Base-by-base conservation (phyloP, 1,140 invertebrate genomes). In the Andricus grossulariae region DNA sequence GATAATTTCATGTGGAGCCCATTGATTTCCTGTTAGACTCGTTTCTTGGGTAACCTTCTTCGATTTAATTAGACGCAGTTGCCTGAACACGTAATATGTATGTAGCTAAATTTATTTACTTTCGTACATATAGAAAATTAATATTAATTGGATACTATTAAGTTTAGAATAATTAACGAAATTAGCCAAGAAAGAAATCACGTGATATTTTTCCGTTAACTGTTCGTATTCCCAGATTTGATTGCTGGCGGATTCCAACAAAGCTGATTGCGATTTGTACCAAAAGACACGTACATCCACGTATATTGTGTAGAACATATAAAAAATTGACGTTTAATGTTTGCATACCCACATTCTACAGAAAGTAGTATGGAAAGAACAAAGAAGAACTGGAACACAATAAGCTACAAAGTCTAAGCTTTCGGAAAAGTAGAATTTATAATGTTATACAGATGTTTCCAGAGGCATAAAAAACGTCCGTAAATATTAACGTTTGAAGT, bases 401-500 rank as follows among this genome's bases (percentile, higher is more conserved):
- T 16, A 66, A 66, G 57, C 25, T 32, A 6, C 21, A 16, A 32
- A 66, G 57, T 66, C 57, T 39, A 66, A 45, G 39, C 12, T 66
- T 66, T 13, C 6, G 16, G 60, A 66, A 66, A 66, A 66, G 25
- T 39, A 7, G 21, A 39, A 66, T 66, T 66, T n/a, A 66, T 66
- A 66, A 66, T 39, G 32, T 16, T 66, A 39, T 45, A 39, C 25
- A 16, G 39, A 45, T 66, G 16, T 66, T 66, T 32, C 57, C 1
- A 66, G 60, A 66, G 39, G 39, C 13, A 66, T 66, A 66, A 66
- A 66, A n/a, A 66, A 39, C 32, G 15, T 39, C 16, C 25, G 25
- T 66, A 16, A 66, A 66, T 66, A 66, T 66, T 66, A 66, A 66
- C 57, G 21, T 66, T 66, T 39, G 60, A 66, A 66, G 60, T 66